Conservation (phyloP, 1,140 invertebrate species). For the Tetramorium parvispinum region DNA sequence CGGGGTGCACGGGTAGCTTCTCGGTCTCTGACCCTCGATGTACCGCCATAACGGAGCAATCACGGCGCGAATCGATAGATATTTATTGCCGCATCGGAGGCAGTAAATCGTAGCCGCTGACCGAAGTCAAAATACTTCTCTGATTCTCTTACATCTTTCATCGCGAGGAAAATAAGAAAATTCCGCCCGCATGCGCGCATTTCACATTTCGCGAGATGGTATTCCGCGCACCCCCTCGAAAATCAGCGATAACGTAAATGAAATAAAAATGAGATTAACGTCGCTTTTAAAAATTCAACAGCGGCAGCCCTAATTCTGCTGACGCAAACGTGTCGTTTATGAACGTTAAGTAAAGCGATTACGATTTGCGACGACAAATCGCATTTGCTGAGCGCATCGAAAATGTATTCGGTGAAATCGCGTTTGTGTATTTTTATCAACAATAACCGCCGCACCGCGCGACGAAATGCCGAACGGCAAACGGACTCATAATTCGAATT, state of each 20-base stretch:
- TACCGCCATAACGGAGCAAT: constrained; percentile 53
- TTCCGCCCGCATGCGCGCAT: not conserved
- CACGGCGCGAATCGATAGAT: constrained; percentile 50
- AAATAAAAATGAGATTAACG: constrained; percentile 10
- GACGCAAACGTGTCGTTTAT: not conserved
- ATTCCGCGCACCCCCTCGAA: not conserved
- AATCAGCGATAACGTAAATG: constrained; percentile 10
- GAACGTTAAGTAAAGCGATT: constrained; percentile 23
- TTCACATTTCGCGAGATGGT: not conserved
- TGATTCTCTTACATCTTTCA: constrained; percentile 48
- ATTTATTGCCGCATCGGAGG: constrained; percentile 44
- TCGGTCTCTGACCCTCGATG: constrained; percentile 3
- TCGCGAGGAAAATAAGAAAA: not conserved
- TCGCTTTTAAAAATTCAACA: constrained; percentile 25
- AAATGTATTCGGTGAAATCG: constrained; percentile 31
- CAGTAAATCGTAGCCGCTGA: constrained; percentile 41
- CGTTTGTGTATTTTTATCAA: constrained; percentile 31
- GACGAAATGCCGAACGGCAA: constrained; percentile 28
- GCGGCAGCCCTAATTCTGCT: not conserved
- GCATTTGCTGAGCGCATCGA: constrained; percentile 8
- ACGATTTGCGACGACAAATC: constrained; percentile 18
- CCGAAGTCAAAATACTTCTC: constrained; percentile 30
- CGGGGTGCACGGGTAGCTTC: constrained; percentile 15
- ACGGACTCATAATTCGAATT: constrained; percentile 35
- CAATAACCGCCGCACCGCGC: constrained; percentile 27